phyloP scores from a whole-genome alignment of 2,888 invertebrate species.

The Helicoverpa assulta region DNA sequence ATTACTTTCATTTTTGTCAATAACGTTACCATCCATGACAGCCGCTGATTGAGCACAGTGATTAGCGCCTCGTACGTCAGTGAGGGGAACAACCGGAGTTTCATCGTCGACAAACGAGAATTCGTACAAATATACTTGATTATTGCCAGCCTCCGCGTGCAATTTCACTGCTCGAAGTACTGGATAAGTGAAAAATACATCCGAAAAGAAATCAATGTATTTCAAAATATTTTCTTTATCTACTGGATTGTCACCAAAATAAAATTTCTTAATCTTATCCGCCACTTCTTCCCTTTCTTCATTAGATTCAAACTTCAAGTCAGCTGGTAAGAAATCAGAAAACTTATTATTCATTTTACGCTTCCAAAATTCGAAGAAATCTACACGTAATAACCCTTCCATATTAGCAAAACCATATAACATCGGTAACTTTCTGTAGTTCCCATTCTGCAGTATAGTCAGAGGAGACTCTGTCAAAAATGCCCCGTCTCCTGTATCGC shows the following conservation, averaged over 20 bases:
- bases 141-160: constrained; percentile 69
- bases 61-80: constrained; percentile 61
- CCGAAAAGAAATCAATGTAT: constrained; percentile 74
- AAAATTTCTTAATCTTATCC: constrained; percentile 66
- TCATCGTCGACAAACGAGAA: constrained; percentile 70
- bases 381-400: constrained; percentile 66
- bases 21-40: constrained; percentile 50
- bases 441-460: constrained; percentile 68
- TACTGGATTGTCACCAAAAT: constrained; percentile 69
- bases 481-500: constrained; percentile 55
- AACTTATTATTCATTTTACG: constrained; percentile 72
- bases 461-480: constrained; percentile 71
- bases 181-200: constrained; percentile 74
- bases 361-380: constrained; percentile 66
- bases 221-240: constrained; percentile 62
- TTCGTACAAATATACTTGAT: constrained; percentile 74
- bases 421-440: constrained; percentile 70
- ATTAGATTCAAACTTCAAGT: constrained; percentile 69
- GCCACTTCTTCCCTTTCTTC: constrained; percentile 68
- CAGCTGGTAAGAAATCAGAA: constrained; percentile 72
- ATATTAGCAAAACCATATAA: constrained; percentile 73
- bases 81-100: constrained; percentile 58
- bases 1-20: constrained; percentile 16
- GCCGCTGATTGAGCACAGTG: constrained; percentile 69
- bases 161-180: constrained; percentile 65